Percentiles rank a stretch among this genome's conserved stretches.
These are phyloP conservation scores for Sebastes fasciatus DNA, from an alignment of 2,113 vertebrate species.

Conservation along the genomic window DNA sequence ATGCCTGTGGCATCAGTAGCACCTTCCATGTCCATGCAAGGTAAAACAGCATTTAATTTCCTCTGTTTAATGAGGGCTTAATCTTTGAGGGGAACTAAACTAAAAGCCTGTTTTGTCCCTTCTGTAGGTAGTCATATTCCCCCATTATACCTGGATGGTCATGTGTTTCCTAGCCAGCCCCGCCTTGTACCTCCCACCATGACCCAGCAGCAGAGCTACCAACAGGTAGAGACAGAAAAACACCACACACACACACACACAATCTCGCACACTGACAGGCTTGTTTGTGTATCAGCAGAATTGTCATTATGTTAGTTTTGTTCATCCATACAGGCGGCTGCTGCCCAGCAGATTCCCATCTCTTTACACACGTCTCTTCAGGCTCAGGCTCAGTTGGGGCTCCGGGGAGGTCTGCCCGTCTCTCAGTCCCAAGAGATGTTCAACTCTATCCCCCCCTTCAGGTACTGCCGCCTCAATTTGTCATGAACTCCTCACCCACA, in stretches of 20 bases:
- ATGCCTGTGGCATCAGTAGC: conserved; percentile 98
- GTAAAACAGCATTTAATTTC: conserved; percentile 75
- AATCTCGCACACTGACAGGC: neutral
- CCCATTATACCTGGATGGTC: conserved; percentile 96
- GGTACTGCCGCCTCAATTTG: conserved; percentile 76
- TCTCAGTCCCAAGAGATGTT: conserved; percentile 99
- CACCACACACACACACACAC: neutral
- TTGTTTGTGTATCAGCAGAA: conserved; percentile 1
- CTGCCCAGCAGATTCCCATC: conserved; percentile 98
- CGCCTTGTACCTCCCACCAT: conserved; percentile 94
- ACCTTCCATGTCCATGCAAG: conserved; percentile 97
- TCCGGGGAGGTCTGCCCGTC: conserved; percentile 94
- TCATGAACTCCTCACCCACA: too few relatives aligned
- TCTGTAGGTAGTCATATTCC: conserved; percentile 93
- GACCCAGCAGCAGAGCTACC: conserved; percentile 97
- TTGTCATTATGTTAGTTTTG: conserved; percentile 18
- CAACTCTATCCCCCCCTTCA: conserved; percentile 95
- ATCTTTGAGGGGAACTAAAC: neutral
- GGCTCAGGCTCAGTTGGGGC: conserved; percentile 95
- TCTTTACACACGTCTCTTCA: conserved; percentile 97
- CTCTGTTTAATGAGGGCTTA: neutral
- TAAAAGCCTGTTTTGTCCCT: neutral
- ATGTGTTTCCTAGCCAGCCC: conserved; percentile 96
- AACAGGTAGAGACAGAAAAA: conserved; percentile 86
- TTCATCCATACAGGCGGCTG: conserved; percentile 86